Base-by-base conservation (phyloP, 2,113 vertebrate species). In the Menura novaehollandiae region DNA sequence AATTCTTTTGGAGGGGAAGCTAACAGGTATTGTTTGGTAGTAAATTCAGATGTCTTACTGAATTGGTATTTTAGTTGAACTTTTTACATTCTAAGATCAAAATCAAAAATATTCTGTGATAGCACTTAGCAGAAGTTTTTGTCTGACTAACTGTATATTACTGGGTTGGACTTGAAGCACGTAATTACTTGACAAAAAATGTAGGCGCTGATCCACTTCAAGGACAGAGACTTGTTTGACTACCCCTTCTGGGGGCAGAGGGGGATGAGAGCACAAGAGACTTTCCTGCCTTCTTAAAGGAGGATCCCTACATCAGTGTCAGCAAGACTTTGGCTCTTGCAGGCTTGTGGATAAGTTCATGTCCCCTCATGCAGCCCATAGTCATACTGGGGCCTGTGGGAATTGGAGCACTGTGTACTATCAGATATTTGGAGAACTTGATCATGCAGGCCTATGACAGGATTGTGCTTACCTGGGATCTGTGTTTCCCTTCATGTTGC, bases 401-500 rank as follows among this genome's bases (percentile, higher is more conserved):
- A 49, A 2, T 24, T 58, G 27, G 5, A 53, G 28, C 0, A 0
- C 21, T 39, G 27, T 67, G 39, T 51, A 8, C 49, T 74, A 3
- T 26, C 35, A 35, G 49, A 12, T 49, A 18, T 2, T 20, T 41
- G 41, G 68, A 82, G 59, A 63, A 41, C 2, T 49, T 11, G 60
- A 44, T 15, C 32, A 5, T 41, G 44, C 28, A 17, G 32, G 23
- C 56, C 37, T 74, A 7, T 15, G 53, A 58, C 22, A 49, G n/a
- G 39, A 60, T 30, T 55, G 13, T 55, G 33, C 21, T 69, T 35
- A 35, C 22, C 28, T 22, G 20, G 26, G 51, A 14, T 60, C 2
- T 1, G 8, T 30, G 16, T 79, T 46, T 56, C 37, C 37, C 21
- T 73, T 52, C 0, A 1, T 63, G 13, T 63, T 67, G 13, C 52